These are phyloP conservation scores for Eunapius fragilis DNA, from an alignment of 37 sponge, comb jelly and placozoan genomes.

Conservation along the genomic window DNA sequence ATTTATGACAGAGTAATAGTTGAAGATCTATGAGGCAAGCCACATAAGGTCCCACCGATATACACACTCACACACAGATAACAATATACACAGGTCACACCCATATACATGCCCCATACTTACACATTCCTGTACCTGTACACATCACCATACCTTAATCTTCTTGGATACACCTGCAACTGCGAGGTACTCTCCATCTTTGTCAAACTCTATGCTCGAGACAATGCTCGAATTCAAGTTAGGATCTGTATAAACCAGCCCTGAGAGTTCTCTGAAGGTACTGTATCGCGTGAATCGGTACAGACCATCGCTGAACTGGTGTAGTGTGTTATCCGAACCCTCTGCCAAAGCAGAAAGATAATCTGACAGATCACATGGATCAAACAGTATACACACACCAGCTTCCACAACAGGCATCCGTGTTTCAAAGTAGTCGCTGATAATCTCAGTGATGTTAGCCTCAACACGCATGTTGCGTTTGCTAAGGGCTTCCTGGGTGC, in stretches of 20 bases:
- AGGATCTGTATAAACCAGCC: slow-evolving; percentile 46
- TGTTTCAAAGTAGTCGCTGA: slow-evolving; percentile 21
- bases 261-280: slow-evolving; percentile 34
- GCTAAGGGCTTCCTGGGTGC: not conserved
- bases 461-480: slow-evolving; percentile 24
- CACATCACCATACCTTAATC: slow-evolving; percentile 59
- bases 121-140: no score
- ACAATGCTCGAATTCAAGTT: slow-evolving; percentile 40
- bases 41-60: no score
- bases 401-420: not conserved
- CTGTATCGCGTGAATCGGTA: slow-evolving; percentile 14
- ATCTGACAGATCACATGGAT: not conserved
- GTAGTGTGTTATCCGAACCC: not conserved
- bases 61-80: not conserved
- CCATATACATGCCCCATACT: not conserved
- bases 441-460: slow-evolving; percentile 33
- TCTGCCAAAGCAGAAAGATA: not conserved
- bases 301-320: slow-evolving; percentile 24
- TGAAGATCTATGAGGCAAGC: slow-evolving; percentile 44
- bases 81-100: not conserved
- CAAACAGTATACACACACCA: not conserved
- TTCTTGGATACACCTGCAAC: slow-evolving; percentile 90
- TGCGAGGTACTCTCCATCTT: slow-evolving; percentile 80
- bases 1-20: slow-evolving; percentile 41
- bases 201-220: slow-evolving; percentile 88